Conservation (phyloP, 2,888 invertebrate genomes). For the Hydrotaea cyrtoneurina region DNA sequence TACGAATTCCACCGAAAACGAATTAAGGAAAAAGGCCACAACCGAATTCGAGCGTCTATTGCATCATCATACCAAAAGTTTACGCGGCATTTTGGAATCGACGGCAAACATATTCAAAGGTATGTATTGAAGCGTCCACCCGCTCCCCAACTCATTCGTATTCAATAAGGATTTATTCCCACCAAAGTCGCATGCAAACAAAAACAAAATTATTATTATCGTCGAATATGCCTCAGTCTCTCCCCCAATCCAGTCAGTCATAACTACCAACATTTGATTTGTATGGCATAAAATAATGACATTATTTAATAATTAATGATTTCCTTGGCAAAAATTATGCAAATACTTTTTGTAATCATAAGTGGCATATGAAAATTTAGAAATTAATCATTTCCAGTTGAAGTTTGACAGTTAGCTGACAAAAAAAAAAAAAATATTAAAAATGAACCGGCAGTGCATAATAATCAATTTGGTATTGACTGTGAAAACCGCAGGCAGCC, state of each 20-base stretch:
- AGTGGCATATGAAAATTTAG: not conserved
- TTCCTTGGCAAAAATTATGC: not conserved
- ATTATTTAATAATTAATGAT: not conserved
- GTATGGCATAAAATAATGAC: not conserved
- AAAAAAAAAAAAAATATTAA: conserved; percentile 6
- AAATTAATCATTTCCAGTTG: conserved; percentile 17
- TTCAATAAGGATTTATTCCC: not conserved
- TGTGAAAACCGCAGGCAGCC: not conserved
- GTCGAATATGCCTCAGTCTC: not conserved
- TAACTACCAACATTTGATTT: not conserved
- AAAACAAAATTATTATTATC: not conserved
- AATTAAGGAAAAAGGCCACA: conserved; percentile 78
- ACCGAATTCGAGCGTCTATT: conserved; percentile 85
- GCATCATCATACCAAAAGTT: conserved; percentile 87
- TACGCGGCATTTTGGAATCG: conserved; percentile 88
- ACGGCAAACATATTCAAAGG: conserved; percentile 89
- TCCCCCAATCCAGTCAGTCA: not conserved
- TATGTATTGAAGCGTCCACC: conserved; percentile 81
- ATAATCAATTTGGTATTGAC: not conserved
- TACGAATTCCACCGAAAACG: conserved; percentile 78
- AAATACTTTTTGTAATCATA: not conserved
- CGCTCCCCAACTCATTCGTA: not conserved
- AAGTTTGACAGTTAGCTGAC: conserved; percentile 26
- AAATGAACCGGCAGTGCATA: not conserved
- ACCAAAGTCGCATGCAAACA: not conserved